These are phyloP conservation scores for Zenarchopterus dispar DNA, from an alignment of 2,797 vertebrate genomes.

Conservation along the genomic window DNA sequence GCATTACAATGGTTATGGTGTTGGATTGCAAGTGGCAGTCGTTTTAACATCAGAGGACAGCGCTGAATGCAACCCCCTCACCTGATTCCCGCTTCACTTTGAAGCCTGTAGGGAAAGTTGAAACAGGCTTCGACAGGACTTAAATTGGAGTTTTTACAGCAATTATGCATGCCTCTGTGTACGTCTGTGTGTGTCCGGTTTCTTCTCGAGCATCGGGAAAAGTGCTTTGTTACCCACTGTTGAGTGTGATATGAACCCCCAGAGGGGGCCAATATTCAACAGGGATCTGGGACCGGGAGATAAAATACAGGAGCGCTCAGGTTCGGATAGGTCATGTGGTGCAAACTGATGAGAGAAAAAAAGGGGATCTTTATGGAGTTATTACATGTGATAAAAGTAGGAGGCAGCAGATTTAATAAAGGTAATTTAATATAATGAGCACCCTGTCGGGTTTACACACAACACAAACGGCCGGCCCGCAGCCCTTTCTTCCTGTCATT, in stretches of 20 bases:
- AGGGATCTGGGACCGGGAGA: conserved; percentile 59
- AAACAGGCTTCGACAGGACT: conserved; percentile 37
- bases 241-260: conserved; percentile 10
- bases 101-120: conserved; percentile 39
- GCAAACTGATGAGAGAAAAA: conserved; percentile 39
- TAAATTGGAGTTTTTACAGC: conserved; percentile 8
- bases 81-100: conserved; percentile 47
- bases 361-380: conserved; percentile 22
- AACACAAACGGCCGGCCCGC: not conserved
- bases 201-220: conserved; percentile 15
- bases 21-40: conserved; percentile 26
- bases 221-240: conserved; percentile 26
- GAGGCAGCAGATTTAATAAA: conserved; percentile 42
- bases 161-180: not conserved
- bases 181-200: conserved; percentile 10
- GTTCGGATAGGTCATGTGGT: conserved; percentile 53
- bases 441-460: conserved; percentile 44
- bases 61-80: conserved; percentile 41
- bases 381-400: conserved; percentile 36
- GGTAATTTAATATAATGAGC: conserved; percentile 38
- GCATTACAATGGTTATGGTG: conserved; percentile 13
- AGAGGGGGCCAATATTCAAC: conserved; percentile 57
- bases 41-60: conserved; percentile 39
- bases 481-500: conserved; percentile 15
- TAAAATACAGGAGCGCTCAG: conserved; percentile 50